Conservation (phyloP, 2,888 invertebrate genomes). For the Esperia sulphurella region DNA sequence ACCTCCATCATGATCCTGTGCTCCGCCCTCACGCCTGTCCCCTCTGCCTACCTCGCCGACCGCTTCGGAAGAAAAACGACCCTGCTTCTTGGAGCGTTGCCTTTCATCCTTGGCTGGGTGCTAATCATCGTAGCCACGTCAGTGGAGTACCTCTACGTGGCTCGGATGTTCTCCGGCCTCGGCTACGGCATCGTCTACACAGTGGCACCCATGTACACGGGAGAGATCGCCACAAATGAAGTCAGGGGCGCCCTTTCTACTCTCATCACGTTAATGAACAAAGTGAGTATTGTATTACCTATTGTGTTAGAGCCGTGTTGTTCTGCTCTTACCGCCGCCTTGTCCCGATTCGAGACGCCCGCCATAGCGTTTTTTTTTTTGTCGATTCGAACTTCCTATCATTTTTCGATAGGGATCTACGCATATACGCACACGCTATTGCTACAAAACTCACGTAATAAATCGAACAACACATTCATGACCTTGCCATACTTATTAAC, state of each 20-base stretch:
- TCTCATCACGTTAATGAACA: slow-evolving; percentile 77
- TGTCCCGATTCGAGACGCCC: too few species aligned
- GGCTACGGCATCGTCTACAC: slow-evolving; percentile 82
- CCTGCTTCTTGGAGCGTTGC: slow-evolving; percentile 79
- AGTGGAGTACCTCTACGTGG: slow-evolving; percentile 77
- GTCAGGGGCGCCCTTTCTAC: slow-evolving; percentile 82
- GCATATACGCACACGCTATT: too few species aligned
- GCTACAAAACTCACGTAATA: too few species aligned
- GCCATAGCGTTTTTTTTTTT: too few species aligned
- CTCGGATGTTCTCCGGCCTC: slow-evolving; percentile 81
- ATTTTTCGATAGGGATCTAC: too few species aligned
- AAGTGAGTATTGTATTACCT: slow-evolving; percentile 71
- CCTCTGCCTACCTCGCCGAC: slow-evolving; percentile 82
- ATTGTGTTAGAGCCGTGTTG: too few species aligned
- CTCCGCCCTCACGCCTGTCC: slow-evolving; percentile 80
- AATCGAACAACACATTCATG: too few species aligned
- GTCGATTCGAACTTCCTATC: too few species aligned
- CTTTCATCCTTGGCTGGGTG: slow-evolving; percentile 82
- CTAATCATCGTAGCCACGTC: slow-evolving; percentile 79
- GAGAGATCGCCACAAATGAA: slow-evolving; percentile 81
- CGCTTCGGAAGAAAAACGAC: slow-evolving; percentile 83
- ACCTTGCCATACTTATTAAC: too few species aligned
- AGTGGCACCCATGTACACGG: slow-evolving; percentile 81
- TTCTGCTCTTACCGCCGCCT: too few species aligned
- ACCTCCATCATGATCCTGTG: slow-evolving; percentile 83